Evolutionary conservation across 2,888 invertebrate species (phyloP).

Genomic region (Hemithea aestivaria): DNA sequence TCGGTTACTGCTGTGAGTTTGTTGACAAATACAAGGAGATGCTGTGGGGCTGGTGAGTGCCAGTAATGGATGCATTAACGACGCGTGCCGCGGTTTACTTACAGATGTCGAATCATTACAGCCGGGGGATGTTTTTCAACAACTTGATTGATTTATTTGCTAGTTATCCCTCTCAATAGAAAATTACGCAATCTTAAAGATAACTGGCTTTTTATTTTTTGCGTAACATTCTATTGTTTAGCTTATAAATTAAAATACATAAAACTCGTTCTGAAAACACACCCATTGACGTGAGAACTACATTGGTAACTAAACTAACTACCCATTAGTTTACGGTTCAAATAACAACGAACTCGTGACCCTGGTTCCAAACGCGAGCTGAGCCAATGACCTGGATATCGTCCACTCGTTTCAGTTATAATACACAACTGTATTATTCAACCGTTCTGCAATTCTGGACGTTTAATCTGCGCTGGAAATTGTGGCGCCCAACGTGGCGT

Average conservation of each 20-base stretch:
- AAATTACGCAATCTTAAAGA: no score
- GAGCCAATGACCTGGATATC: conserved; percentile 21
- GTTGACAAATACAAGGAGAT: conserved; percentile 36
- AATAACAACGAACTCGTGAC: conserved; percentile 16
- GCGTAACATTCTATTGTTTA: no score
- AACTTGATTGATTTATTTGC: conserved; percentile 3
- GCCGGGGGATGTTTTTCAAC: conserved; percentile 13
- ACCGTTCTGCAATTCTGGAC: conserved; percentile 1
- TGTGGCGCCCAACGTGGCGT: conserved; percentile 22
- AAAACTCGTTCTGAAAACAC: no score
- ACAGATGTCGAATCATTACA: conserved; percentile 36
- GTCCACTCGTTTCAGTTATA: conserved; percentile 2
- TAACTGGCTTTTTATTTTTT: no score
- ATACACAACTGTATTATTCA: conserved; percentile 9
- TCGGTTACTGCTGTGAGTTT: conserved; percentile 31
- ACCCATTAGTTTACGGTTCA: conserved; percentile 4
- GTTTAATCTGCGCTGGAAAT: conserved; percentile 4
- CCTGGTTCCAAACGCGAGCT: conserved; percentile 13
- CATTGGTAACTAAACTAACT: no score
- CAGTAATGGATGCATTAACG: conserved; percentile 31
- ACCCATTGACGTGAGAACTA: no score
- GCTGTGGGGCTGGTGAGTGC: conserved; percentile 49
- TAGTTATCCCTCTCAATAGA: no score
- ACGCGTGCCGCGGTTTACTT: conserved; percentile 48
- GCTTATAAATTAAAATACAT: no score